Evolutionary conservation across 2,797 vertebrate species (phyloP), one percentile per base, ranked within the genome.

Genomic region (Coregonus sp.): DNA sequence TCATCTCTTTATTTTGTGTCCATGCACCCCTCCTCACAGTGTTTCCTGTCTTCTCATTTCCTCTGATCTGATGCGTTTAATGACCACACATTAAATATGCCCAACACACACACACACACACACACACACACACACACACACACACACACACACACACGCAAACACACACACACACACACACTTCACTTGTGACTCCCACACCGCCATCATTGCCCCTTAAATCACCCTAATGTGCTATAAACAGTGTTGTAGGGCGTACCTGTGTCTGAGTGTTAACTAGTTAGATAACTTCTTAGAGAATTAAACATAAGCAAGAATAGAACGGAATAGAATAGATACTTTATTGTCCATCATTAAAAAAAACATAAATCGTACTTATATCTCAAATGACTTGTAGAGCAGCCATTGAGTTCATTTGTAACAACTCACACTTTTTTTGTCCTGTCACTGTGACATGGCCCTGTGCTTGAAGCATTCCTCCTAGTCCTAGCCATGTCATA

Each of bases 281-380:
- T 56, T 9, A 33, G 31, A 68, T 35, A 68, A 68, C 31, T 37
- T 68, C 5, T 35, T 31, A 0, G 3, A 63, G 7, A 63, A 63
- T 25, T 68, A 35, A 37, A 68, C 33, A 68, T 2, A 18, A 12
- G 25, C 59, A 25, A 63, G 0, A 63, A 9, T 25, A 63, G 18
- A n/a, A n/a, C 56, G 7, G 6, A 61, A 20, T 20, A 47, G 9
- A 47, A 47, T 47, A 20, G 2, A n/a, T n/a, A 20, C 18, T 61
- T 61, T 61, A 18, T 29, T 18, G 59, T 63, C 59, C 20, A 63
- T 25, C 3, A 9, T 75, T 31, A 69, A 72, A 29, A 4, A 3
- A 25, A 25, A 63, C 20, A 25, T 25, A 63, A 25, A 63, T 63
- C 3, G 7, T 73, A 70, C 56, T 82, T 86, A 5, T n/a, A 29